These are phyloP conservation scores for Procavia capensis DNA, from an alignment of 2,113 vertebrate species.

Conservation along the genomic window DNA sequence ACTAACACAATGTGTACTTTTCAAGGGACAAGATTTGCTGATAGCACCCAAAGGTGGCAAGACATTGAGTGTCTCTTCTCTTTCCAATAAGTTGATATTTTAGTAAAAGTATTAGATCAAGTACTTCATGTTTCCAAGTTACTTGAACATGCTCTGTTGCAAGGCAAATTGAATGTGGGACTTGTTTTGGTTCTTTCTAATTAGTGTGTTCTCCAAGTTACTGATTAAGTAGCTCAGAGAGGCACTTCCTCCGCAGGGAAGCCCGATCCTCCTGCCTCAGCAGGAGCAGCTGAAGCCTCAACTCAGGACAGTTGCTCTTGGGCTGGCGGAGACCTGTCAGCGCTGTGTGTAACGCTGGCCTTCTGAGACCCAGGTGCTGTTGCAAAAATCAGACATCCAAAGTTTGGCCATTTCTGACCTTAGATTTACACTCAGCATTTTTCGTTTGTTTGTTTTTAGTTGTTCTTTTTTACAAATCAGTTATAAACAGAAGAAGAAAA, in stretches of 20 bases:
- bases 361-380: not conserved
- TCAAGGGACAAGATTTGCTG: conserved; percentile 26
- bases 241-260: not conserved
- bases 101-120: not conserved
- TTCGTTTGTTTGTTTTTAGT: not conserved
- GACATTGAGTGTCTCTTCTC: not conserved
- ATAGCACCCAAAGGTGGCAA: conserved; percentile 37
- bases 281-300: not conserved
- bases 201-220: not conserved
- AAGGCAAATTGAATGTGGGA: not conserved
- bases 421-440: not conserved
- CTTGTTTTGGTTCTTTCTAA: not conserved
- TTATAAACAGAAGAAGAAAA: not conserved
- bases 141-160: not conserved
- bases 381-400: not conserved
- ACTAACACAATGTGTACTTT: not conserved
- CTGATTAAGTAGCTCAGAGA: conserved; percentile 40
- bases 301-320: not conserved
- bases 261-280: fast-evolving
- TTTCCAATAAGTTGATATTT: not conserved
- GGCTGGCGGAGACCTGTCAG: not conserved
- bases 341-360: not conserved
- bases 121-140: not conserved
- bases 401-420: not conserved
- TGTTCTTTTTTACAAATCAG: conserved; percentile 2